Conservation (phyloP, 2,113 vertebrate species). For the Cryptomyrus ogoouensis region DNA sequence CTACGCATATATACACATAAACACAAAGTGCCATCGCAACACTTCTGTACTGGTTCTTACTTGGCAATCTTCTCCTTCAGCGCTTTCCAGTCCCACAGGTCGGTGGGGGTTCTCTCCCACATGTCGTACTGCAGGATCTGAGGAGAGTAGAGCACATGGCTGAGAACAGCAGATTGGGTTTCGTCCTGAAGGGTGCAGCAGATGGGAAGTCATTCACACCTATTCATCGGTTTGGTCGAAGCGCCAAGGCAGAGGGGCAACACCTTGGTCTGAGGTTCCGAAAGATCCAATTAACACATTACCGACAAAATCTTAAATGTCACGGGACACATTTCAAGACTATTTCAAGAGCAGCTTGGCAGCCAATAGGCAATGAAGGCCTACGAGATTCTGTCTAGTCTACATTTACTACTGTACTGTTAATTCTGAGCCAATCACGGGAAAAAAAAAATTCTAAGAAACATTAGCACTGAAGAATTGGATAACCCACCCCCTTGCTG, state of each 20-base stretch:
- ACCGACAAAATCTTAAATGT: neutral
- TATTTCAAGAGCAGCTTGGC: neutral
- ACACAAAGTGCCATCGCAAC: neutral
- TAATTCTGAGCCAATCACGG: neutral
- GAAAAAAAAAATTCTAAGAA: neutral
- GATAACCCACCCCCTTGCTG: slow-evolving; percentile 81
- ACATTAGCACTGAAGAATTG: neutral
- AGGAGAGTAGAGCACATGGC: slow-evolving; percentile 17
- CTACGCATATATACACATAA: neutral
- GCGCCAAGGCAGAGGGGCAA: neutral
- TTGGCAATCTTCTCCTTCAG: slow-evolving; percentile 86
- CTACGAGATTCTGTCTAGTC: neutral
- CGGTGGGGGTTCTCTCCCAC: slow-evolving; percentile 83
- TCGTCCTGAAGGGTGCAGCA: neutral
- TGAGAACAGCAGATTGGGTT: neutral
- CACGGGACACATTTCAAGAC: neutral
- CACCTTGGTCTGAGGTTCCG: neutral
- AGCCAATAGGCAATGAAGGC: neutral
- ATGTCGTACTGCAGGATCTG: slow-evolving; percentile 93
- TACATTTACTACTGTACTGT: neutral
- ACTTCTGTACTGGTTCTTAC: slow-evolving; percentile 56
- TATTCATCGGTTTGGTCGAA: neutral
- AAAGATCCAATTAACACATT: neutral
- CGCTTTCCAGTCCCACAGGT: slow-evolving; percentile 80
- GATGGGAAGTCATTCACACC: neutral